Evolutionary conservation across 37 sponge, comb jelly and placozoan species (phyloP).

Genomic region (Beroe ovata): DNA sequence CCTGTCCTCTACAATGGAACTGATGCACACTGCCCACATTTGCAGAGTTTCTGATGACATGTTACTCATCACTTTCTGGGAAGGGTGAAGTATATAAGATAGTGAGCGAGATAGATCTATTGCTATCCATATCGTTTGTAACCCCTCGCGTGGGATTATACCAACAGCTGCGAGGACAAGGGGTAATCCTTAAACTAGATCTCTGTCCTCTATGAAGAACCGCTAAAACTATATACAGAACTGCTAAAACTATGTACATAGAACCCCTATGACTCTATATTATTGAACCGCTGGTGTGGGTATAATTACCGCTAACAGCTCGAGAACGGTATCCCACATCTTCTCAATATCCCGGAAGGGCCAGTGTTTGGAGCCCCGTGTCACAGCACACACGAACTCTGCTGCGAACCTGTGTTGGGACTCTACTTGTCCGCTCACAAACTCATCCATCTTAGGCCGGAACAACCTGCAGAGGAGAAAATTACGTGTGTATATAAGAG

Average conservation of each 20-base stretch:
- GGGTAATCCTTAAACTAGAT: too few relatives aligned
- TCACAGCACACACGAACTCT: slow-evolving; percentile 78
- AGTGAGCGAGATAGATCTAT: too few relatives aligned
- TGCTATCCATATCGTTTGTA: too few relatives aligned
- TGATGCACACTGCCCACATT: slow-evolving; percentile 57
- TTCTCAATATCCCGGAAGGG: slow-evolving; percentile 46
- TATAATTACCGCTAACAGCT: background rate
- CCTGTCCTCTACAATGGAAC: slow-evolving; percentile 50
- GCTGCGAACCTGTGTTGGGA: slow-evolving; percentile 81
- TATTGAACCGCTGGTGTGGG: too few relatives aligned
- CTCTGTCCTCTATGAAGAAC: too few relatives aligned
- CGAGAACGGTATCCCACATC: slow-evolving; percentile 44
- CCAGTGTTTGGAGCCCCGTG: slow-evolving; percentile 85
- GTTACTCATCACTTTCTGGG: slow-evolving; percentile 39
- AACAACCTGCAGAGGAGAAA: too few relatives aligned
- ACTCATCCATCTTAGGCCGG: slow-evolving; percentile 57
- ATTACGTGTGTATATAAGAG: too few relatives aligned
- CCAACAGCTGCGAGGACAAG: too few relatives aligned
- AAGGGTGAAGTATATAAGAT: background rate
- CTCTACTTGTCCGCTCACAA: slow-evolving; percentile 68
- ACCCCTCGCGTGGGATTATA: too few relatives aligned
- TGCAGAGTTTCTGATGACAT: slow-evolving; percentile 22
- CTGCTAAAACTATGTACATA: too few relatives aligned
- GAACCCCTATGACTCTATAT: too few relatives aligned
- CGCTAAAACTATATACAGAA: too few relatives aligned